Percentiles rank a stretch among this genome's conserved stretches.
phyloP scores from a whole-genome alignment of 2,888 invertebrate genomes.

The Caenorhabditis sp. region DNA sequence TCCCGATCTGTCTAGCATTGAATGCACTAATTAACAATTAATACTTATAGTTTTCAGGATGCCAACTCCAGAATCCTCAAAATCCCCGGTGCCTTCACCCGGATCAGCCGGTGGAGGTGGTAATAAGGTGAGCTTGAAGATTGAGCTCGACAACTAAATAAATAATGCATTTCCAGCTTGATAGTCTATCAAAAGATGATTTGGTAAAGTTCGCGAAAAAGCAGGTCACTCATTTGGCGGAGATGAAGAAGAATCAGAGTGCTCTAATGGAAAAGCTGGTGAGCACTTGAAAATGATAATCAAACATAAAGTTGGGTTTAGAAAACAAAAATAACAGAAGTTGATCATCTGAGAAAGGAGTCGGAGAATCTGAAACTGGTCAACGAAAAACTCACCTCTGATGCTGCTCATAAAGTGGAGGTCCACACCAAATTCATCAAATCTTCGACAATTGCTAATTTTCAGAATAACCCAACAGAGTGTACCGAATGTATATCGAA shows the following conservation, averaged over 20 bases:
- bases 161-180: constrained; percentile 26
- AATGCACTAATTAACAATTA: not conserved
- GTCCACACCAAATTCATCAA: too few species aligned
- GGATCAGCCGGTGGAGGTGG: constrained; percentile 14
- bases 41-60: constrained; percentile 21
- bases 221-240: constrained; percentile 50
- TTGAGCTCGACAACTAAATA: too few species aligned
- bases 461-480: constrained; percentile 44
- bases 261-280: constrained; percentile 49
- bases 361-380: constrained; percentile 30
- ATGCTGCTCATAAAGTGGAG: constrained; percentile 34
- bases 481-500: constrained; percentile 40
- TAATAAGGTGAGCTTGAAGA: constrained; percentile 22
- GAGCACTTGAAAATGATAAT: not conserved
- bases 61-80: constrained; percentile 28
- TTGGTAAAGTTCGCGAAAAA: constrained; percentile 56
- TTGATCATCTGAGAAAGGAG: constrained; percentile 29
- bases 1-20: too few species aligned
- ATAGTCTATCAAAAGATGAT: constrained; percentile 50
- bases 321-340: constrained; percentile 33
- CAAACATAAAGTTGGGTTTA: constrained; percentile 5
- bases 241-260: constrained; percentile 44
- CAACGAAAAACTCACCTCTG: constrained; percentile 35
- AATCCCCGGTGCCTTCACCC: constrained; percentile 38
- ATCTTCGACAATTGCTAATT: not conserved